Evolutionary conservation across 1,140 invertebrate genomes (phyloP).

Genomic region (Calliopsis andreniformis): DNA sequence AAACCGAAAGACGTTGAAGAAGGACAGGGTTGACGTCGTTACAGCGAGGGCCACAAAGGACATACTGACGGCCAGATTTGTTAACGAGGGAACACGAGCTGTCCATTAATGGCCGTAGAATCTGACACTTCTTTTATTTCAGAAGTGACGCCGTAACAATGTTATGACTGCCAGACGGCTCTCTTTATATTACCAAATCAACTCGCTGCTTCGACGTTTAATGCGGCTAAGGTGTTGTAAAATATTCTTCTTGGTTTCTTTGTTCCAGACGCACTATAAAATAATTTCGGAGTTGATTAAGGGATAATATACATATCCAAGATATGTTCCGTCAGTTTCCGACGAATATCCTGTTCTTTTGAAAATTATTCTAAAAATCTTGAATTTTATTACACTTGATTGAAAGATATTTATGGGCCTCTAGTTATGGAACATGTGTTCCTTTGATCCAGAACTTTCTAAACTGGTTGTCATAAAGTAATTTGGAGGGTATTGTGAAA

Average conservation of each 20-base stretch:
- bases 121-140: conserved; percentile 56
- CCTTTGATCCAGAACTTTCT: no score
- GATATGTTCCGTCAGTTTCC: no score
- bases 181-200: background rate
- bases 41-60: conserved; percentile 35
- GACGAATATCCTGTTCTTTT: no score
- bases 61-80: conserved; percentile 43
- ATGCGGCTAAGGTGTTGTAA: background rate
- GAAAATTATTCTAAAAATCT: no score
- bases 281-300: no score
- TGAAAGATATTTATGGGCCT: no score
- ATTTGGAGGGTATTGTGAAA: no score
- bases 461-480: no score
- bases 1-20: conserved; percentile 36
- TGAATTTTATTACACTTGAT: no score
- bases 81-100: conserved; percentile 67
- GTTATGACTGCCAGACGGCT: conserved; percentile 19
- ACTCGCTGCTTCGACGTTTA: background rate
- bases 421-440: no score
- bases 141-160: conserved; percentile 43
- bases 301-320: no score
- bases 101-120: conserved; percentile 60
- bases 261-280: background rate
- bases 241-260: background rate
- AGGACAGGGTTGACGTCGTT: no score